Conservation (phyloP, 53 echinoderm and acorn worm species). For the Actinopyga echinites region DNA sequence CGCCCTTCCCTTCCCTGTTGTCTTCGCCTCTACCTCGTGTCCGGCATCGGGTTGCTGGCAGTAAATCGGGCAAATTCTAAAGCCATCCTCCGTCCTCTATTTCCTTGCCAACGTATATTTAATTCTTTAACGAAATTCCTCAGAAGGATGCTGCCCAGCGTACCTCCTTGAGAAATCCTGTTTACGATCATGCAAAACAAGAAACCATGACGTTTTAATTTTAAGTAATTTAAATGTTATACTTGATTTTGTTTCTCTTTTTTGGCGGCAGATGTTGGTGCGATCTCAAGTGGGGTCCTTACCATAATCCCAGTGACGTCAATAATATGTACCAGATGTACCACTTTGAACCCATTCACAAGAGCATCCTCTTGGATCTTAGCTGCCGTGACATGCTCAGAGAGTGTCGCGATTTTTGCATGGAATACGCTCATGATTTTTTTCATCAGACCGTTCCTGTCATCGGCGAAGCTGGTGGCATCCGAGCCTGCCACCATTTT, state of each 20-base stretch:
- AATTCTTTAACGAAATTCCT: no score
- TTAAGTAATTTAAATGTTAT: no score
- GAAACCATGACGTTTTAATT: no score
- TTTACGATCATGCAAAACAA: no score
- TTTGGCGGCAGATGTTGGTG: constrained; percentile 12
- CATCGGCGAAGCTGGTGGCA: neutral
- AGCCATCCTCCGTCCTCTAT: no score
- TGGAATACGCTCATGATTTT: neutral
- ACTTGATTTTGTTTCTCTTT: neutral
- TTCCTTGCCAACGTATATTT: no score
- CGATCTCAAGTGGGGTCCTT: constrained; percentile 32
- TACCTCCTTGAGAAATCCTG: no score
- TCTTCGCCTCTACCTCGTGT: no score
- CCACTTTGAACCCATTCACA: constrained; percentile 22
- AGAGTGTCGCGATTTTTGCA: constrained; percentile 25
- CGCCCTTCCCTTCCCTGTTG: no score
- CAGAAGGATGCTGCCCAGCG: no score
- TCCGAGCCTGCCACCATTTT: constrained; percentile 16
- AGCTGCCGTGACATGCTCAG: constrained; percentile 19
- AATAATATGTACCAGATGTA: constrained; percentile 16
- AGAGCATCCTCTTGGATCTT: constrained; percentile 25
- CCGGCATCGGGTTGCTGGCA: no score
- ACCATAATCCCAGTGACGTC: constrained; percentile 11
- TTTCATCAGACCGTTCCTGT: constrained; percentile 18
- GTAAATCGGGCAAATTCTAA: no score